Base-by-base conservation (phyloP, 2,113 vertebrate genomes). In the Brachyhypopomus occidentalis region DNA sequence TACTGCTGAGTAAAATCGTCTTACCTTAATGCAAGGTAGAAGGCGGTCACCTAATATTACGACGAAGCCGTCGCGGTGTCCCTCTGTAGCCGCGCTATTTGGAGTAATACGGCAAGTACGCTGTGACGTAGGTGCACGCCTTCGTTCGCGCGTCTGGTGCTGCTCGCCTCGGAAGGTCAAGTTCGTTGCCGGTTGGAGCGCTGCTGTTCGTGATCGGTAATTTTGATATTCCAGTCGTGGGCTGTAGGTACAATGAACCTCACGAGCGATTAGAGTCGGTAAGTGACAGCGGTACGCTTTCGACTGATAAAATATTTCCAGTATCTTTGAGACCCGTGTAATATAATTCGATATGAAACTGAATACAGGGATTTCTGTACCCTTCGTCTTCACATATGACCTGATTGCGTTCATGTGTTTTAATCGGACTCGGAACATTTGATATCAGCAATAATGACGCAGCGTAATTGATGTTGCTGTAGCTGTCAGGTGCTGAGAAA, bases 71-170 rank as follows among this genome's bases (percentile, higher is more conserved):
- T 1, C 1, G 20, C 22, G 3, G 64, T 12, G 11, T 3, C 8
- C 5, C 9, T 27, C 7, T 14, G 38, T 12, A 52, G 9, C 9
- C 14, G 19, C 30, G n/a, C 2, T 72, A 75, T 84, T 92, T 78
- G 20, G 1, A 78, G 20, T 73, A 27, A 85, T 93, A 94, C 90
- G 92, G 92, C 91, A 91, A 45, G 19, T 34, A 14, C 38, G 64
- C 1, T 17, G 4, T 89, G 89, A 92, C 83, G 92, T 84, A 36
- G n/a, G 22, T 36, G 78, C 88, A 88, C 91, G 88, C 90, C 89
- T 92, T 87, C 87, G 2, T 36, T 38, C 79, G 79, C 72, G 73
- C 71, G 16, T 73, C 23, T 34, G 66, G 66, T 27, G 22, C 63
- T 75, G 72, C 63, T 84, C 81, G 56, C 25, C 58, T 79, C 83